A percentile compares a stretch with the other conserved stretches of the same genome.
Conservation (phyloP, 2,888 invertebrate genomes). For the Drosophila limbata region DNA sequence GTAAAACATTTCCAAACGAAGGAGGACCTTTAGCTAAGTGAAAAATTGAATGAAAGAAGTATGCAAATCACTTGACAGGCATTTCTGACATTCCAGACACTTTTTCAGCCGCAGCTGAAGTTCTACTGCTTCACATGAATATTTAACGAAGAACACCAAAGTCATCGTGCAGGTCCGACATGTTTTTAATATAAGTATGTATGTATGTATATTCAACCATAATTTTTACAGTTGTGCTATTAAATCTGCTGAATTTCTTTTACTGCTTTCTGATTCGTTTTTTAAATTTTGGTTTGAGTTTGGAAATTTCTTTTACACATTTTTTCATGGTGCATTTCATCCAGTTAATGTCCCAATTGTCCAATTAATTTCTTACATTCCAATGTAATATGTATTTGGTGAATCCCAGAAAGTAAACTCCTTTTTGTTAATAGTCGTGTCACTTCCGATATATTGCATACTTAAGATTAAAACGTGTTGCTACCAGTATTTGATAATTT, state of each 20-base stretch:
- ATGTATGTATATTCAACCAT: constrained; percentile 1
- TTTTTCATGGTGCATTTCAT: neutral
- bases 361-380: neutral
- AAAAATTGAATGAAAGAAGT: constrained; percentile 37
- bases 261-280: constrained; percentile 2
- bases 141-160: constrained; percentile 31
- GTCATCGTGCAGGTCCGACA: constrained; percentile 18
- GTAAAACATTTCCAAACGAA: constrained; percentile 16
- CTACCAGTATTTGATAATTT: constrained; percentile 20
- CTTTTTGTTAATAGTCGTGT: constrained; percentile 5
- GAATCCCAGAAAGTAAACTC: neutral
- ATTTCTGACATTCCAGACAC: constrained; percentile 39
- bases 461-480: neutral
- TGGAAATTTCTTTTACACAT: neutral
- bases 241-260: constrained; percentile 20
- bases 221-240: constrained; percentile 8
- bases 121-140: constrained; percentile 30
- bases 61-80: constrained; percentile 67
- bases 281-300: constrained; percentile 1
- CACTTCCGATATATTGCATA: constrained; percentile 4
- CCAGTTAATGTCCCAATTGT: no score
- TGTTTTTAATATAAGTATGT: neutral
- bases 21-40: constrained; percentile 23
- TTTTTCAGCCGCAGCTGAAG: constrained; percentile 2
- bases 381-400: neutral